phyloP scores from a whole-genome alignment of 2,797 vertebrate genomes.

The Mus minutoides region DNA sequence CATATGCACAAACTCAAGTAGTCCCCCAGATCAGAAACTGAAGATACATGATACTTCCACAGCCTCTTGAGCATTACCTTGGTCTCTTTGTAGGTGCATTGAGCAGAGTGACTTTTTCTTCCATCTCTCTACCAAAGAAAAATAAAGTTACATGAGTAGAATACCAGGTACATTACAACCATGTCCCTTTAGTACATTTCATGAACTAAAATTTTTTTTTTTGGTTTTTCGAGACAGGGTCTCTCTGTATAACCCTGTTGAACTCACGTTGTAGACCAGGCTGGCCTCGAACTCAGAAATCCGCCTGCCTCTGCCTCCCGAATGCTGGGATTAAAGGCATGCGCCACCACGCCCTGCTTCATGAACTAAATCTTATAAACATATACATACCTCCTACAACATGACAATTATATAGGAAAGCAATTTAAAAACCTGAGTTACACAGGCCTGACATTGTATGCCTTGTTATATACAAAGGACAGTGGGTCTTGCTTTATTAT shows the following conservation, averaged over 20 bases:
- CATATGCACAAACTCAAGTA: background rate
- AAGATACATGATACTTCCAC: conserved; percentile 5
- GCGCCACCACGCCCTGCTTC: no score
- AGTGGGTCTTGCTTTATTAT: conserved; percentile 3
- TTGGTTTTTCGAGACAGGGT: no score
- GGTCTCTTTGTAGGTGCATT: conserved; percentile 97
- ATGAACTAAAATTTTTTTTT: conserved; percentile 55
- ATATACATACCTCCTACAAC: background rate
- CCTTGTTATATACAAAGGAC: background rate
- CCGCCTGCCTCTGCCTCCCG: no score
- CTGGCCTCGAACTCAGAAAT: no score
- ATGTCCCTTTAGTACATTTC: conserved; percentile 11
- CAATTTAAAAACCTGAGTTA: background rate
- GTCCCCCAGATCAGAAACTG: background rate
- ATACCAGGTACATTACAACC: conserved; percentile 32
- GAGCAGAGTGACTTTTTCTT: conserved; percentile 94
- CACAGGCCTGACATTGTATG: background rate
- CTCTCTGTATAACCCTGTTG: no score
- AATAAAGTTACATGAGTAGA: conserved; percentile 67
- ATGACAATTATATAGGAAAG: conserved; percentile 34
- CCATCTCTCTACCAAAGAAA: conserved; percentile 92
- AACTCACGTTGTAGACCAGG: no score
- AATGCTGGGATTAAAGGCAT: no score
- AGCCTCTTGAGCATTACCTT: conserved; percentile 89
- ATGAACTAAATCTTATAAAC: conserved; percentile 58